Percentiles rank a stretch among this genome's conserved stretches.
These are phyloP conservation scores for Antheraea assamensis DNA, from an alignment of 2,888 invertebrate species.

Conservation along the genomic window DNA sequence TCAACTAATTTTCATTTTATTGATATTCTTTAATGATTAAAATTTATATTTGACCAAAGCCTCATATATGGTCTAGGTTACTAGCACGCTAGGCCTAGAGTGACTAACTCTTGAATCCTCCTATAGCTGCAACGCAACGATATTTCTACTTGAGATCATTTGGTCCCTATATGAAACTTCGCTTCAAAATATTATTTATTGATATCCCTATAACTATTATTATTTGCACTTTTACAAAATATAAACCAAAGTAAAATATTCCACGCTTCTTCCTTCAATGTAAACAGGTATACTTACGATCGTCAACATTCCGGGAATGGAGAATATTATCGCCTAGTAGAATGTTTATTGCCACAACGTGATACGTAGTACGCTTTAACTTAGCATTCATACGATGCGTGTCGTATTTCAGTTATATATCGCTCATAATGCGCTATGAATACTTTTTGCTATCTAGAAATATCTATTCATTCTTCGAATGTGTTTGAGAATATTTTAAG, in stretches of 20 bases:
- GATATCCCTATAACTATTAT: not conserved
- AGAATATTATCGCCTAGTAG: constrained; percentile 9
- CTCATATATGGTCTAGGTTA: too few species aligned
- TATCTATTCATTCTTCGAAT: not conserved
- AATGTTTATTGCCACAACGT: constrained; percentile 20
- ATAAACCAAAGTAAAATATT: not conserved
- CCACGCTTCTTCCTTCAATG: constrained; percentile 14
- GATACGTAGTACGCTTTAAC: constrained; percentile 16
- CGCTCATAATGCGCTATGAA: constrained; percentile 3
- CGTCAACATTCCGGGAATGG: constrained; percentile 13
- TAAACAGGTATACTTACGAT: constrained; percentile 13
- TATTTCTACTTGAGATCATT: too few species aligned
- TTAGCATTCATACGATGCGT: constrained; percentile 18
- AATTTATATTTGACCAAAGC: too few species aligned
- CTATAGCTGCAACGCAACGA: too few species aligned
- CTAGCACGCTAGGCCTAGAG: too few species aligned
- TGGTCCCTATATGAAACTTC: too few species aligned
- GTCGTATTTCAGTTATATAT: constrained; percentile 15
- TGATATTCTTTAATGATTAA: too few species aligned
- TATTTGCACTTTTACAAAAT: not conserved
- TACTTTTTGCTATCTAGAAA: not conserved
- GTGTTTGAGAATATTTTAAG: not conserved
- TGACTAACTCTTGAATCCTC: too few species aligned
- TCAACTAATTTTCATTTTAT: too few species aligned
- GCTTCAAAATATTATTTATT: not conserved